phyloP scores from a whole-genome alignment of 2,797 vertebrate genomes.

The Tangara arthus region DNA sequence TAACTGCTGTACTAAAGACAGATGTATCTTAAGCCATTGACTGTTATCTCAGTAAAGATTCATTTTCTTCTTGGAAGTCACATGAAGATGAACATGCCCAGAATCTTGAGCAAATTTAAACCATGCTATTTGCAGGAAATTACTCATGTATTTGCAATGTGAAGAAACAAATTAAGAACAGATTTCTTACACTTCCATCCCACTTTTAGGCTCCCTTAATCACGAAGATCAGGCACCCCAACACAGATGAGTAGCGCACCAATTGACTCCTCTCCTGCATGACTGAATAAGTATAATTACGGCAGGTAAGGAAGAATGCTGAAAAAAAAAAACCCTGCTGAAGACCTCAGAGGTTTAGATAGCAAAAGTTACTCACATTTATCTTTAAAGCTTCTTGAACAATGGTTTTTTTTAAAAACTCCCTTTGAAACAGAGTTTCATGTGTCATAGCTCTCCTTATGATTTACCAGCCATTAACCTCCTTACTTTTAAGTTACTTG shows the following conservation, averaged over 20 bases:
- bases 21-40: not conserved
- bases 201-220: not conserved
- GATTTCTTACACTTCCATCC: not conserved
- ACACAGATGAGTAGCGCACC: not conserved
- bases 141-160: not conserved
- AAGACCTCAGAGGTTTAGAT: not conserved
- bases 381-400: not conserved
- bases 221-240: not conserved
- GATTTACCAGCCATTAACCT: conserved; percentile 14
- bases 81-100: not conserved
- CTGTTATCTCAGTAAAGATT: not conserved
- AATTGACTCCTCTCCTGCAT: not conserved
- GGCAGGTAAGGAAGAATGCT: not conserved
- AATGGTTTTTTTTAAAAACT: not conserved
- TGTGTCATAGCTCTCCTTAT: not conserved
- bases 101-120: not conserved
- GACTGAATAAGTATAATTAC: not conserved
- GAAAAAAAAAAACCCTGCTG: not conserved
- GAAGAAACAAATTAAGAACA: not conserved
- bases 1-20: not conserved
- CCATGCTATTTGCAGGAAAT: not conserved
- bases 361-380: not conserved
- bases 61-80: not conserved
- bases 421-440: not conserved
- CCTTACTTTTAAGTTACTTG: not conserved